Evolutionary conservation across 37 sponge, comb jelly and placozoan species (phyloP).

Genomic region (Corticium candelabrum): DNA sequence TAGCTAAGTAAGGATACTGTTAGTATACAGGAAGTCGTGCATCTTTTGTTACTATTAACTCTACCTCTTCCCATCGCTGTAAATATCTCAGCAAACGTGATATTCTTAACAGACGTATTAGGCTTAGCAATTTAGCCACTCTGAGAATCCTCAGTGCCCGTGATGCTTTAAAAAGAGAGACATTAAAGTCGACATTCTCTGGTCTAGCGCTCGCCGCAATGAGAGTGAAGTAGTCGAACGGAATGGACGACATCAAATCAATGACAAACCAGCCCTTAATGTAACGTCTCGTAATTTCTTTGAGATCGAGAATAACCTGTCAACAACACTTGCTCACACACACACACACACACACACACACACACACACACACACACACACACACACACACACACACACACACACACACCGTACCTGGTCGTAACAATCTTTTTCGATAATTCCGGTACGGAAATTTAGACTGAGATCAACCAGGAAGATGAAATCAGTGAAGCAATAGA

Average conservation of each 20-base stretch:
- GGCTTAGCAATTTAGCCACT: constrained; percentile 35
- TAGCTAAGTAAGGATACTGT: constrained; percentile 13
- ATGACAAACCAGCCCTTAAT: constrained; percentile 36
- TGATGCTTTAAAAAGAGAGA: constrained; percentile 15
- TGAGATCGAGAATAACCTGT: constrained; percentile 28
- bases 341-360: neutral
- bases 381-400: neutral
- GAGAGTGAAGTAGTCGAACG: constrained; percentile 46
- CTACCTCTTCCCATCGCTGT: constrained; percentile 60
- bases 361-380: constrained; percentile 7
- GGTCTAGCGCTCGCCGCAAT: neutral
- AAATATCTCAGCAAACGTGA: constrained; percentile 31
- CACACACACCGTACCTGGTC: neutral
- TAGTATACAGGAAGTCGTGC: neutral
- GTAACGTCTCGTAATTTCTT: constrained; percentile 24
- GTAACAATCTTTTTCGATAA: neutral
- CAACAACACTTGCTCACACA: neutral
- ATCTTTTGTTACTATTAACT: no score
- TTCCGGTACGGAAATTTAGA: constrained; percentile 53
- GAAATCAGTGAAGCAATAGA: constrained; percentile 35
- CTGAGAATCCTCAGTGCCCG: constrained; percentile 34
- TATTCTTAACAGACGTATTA: constrained; percentile 32
- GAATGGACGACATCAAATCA: constrained; percentile 33
- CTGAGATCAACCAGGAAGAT: constrained; percentile 41
- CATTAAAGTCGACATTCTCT: neutral